Percentiles rank a stretch among this genome's conserved stretches.
Evolutionary conservation across 2,113 vertebrate species (phyloP).

Genomic region (Setophaga kirtlandii): DNA sequence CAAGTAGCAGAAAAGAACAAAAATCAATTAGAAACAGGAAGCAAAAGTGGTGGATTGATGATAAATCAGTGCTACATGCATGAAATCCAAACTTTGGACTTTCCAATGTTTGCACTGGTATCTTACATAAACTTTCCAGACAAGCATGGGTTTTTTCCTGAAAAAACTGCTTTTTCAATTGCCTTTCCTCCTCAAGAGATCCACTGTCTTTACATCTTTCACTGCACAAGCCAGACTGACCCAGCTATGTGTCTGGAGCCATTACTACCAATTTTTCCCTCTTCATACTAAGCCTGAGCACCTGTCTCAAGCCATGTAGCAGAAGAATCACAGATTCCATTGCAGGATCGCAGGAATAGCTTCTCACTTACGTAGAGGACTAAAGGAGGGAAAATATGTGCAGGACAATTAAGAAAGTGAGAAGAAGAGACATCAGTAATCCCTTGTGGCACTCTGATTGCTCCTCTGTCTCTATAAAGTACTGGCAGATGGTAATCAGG

Average conservation of each 20-base stretch:
- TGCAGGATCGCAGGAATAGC: neutral
- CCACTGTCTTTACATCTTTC: neutral
- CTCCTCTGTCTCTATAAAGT: neutral
- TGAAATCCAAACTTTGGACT: neutral
- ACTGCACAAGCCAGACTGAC: neutral
- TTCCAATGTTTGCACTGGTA: neutral
- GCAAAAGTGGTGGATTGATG: neutral
- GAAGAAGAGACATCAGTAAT: neutral
- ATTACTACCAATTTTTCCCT: neutral
- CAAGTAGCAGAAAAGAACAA: neutral
- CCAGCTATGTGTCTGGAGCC: neutral
- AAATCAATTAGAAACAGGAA: neutral
- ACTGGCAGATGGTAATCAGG: neutral
- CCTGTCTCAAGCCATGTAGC: neutral
- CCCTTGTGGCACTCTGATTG: neutral
- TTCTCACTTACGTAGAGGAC: neutral
- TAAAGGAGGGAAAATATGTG: neutral
- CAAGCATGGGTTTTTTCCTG: neutral
- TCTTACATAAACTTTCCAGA: neutral
- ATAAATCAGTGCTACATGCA: neutral
- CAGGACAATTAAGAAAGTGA: neutral
- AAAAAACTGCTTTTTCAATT: neutral
- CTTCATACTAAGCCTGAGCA: neutral
- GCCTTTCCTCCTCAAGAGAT: neutral
- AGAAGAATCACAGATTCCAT: neutral